Base-by-base conservation (phyloP, 2,113 vertebrate genomes). In the Dolichotis patagonum region DNA sequence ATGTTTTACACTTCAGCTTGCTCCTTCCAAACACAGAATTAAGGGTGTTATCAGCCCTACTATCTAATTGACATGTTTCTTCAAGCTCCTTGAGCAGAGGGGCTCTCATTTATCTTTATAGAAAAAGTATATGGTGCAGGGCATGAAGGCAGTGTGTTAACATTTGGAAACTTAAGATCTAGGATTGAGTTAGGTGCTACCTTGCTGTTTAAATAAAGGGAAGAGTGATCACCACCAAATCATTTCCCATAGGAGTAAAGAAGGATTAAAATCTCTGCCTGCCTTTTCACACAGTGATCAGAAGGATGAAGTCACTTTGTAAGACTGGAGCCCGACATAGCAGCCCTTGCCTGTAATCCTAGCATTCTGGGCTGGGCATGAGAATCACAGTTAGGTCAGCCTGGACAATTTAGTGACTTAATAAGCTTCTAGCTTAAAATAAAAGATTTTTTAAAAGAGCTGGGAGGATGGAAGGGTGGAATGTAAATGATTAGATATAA, bases 81-180 rank as follows among this genome's bases (percentile, higher is more conserved):
- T 89, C 16, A 77, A 28, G 46, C 80, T 95, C 12, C n/a, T 91
- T 88, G 32, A 92, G 7, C 24, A 20, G 84, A 65, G 32, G 7
- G 17, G 49, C 80, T 92, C 58, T 92, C 24, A 65, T 71, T 90
- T 73, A 75, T 88, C 94, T 95, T 97, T 95, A 46, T 96, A n/a
- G 56, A 90, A 52, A 60, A 95, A 90, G 60, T 92, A 73, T 26
- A 90, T 94, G 38, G 24, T 88, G 3, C 82, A 60, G 56, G 28
- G 11, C 80, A 28, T 52, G 81, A 84, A 86, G 87, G 82, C 69
- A 73, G 35, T 84, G 35, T 84, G 32, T 75, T 77, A 92, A 26
- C 20, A 26, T 46, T 87, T 71, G 16, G 32, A 81, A 94, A 92
- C 35, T 28, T 32, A 63, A 65, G 83, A 46, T 82, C 32, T 69